Evolutionary conservation across 1,140 invertebrate species (phyloP), one percentile per base, ranked within the genome.

Genomic region (Zaprionus capensis): DNA sequence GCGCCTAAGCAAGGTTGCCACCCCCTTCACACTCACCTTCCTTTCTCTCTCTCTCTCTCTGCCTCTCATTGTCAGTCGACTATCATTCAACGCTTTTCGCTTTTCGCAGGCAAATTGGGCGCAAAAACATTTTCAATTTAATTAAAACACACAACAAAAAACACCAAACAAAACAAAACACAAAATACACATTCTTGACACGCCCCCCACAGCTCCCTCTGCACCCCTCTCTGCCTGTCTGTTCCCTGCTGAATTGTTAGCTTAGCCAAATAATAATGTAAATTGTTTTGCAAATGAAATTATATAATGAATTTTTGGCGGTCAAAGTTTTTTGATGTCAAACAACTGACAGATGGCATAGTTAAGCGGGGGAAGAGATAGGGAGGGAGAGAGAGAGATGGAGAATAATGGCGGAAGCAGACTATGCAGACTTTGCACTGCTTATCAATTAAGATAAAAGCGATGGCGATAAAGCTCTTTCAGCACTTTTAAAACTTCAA

Each of bases 51-150:
- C 20, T 20, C 44, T 22, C n/a, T 22, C 55, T 17, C n/a, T 2
- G 1, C 1, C 1, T 7, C 41, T 1, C 20, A 66, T 66, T 76
- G 69, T 49, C 68, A 71, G 49, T 41, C 75, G 71, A 51, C 59
- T 58, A 68, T 77, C 74, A 80, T 73, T 68, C 75, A 59, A 51
- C 68, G 62, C 20, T 59, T 69, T 78, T 75, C 28, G 71, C 63
- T 59, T 22, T 46, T 67, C 57, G 70, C 56, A 64, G 77, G 74
- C 74, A 82, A 82, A 75, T 82, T 81, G 63, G 41, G 82, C 68
- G 62, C 38, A 86, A 78, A 71, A 82, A 87, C 82, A 73, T 82
- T 86, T 86, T 87, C 81, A 90, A 87, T 87, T 87, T 88, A 87
- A 87, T 87, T 87, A 87, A 87, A 88, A 75, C 59, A 64, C 87